phyloP scores from a whole-genome alignment of 2,797 vertebrate species.

The Spondyliosoma cantharus region DNA sequence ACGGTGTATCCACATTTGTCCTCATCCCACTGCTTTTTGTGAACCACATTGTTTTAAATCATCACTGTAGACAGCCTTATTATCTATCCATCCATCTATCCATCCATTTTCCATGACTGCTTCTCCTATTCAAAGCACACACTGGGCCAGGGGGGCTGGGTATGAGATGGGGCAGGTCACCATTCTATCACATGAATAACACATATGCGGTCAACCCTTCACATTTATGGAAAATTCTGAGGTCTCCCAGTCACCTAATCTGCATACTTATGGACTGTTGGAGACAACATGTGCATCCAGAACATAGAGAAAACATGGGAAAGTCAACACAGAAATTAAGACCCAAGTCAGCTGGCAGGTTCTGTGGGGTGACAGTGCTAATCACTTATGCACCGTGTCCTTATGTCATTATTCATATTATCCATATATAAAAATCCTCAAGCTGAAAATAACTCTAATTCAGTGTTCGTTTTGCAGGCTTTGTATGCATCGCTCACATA shows the following conservation, averaged over 20 bases:
- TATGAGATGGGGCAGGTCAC: background rate
- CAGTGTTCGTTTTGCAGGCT: background rate
- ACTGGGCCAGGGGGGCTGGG: slow-evolving; percentile 18
- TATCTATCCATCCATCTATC: background rate
- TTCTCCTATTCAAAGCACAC: slow-evolving; percentile 30
- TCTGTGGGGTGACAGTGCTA: slow-evolving; percentile 4
- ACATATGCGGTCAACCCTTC: slow-evolving; percentile 20
- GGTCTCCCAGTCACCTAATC: slow-evolving; percentile 2
- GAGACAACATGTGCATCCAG: background rate
- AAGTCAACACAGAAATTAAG: slow-evolving; percentile 1
- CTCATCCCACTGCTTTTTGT: background rate
- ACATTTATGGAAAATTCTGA: background rate
- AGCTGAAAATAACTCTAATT: slow-evolving; percentile 17
- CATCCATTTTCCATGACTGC: slow-evolving; percentile 8
- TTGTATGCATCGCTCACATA: slow-evolving; percentile 5
- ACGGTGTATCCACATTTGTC: background rate
- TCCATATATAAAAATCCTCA: slow-evolving; percentile 8
- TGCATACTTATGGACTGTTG: slow-evolving; percentile 2
- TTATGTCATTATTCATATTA: slow-evolving; percentile 7
- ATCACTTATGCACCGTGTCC: background rate
- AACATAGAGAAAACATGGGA: background rate
- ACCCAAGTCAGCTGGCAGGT: background rate
- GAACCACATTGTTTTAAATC: background rate
- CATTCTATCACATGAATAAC: slow-evolving; percentile 45
- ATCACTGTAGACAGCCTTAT: background rate